phyloP scores from a whole-genome alignment of 2,888 invertebrate species.

The Pachymerium ferrugineum region DNA sequence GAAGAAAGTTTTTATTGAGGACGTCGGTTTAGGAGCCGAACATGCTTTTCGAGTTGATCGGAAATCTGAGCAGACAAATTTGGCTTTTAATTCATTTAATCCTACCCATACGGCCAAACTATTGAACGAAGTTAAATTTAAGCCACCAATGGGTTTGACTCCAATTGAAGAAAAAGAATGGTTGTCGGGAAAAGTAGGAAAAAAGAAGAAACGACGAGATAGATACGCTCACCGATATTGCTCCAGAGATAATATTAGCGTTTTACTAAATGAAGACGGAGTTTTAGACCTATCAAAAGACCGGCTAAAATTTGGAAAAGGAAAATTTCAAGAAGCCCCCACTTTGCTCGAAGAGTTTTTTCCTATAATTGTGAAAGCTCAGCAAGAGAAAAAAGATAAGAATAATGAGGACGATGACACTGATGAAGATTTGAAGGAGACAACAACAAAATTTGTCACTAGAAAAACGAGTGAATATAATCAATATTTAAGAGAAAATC shows the following conservation, averaged over 20 bases:
- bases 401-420: background rate
- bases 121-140: conserved; percentile 31
- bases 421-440: background rate
- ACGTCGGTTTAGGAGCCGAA: conserved; percentile 35
- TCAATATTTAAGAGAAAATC: conserved; percentile 44
- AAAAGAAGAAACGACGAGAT: conserved; percentile 35
- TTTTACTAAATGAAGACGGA: background rate
- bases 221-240: conserved; percentile 39
- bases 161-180: background rate
- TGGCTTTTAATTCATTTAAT: conserved; percentile 45
- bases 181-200: conserved; percentile 12
- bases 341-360: background rate
- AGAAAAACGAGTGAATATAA: conserved; percentile 42
- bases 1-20: conserved; percentile 36
- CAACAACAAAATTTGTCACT: conserved; percentile 30
- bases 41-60: conserved; percentile 42
- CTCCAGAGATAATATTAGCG: conserved; percentile 39
- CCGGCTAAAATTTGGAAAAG: background rate
- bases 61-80: conserved; percentile 43
- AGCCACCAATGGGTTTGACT: conserved; percentile 33
- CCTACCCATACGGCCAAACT: conserved; percentile 44
- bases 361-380: background rate
- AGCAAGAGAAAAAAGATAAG: background rate
- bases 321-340: background rate
- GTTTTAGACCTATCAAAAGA: conserved; percentile 27